phyloP scores from a whole-genome alignment of 2,113 vertebrate species.

The Rhipidura dahli region DNA sequence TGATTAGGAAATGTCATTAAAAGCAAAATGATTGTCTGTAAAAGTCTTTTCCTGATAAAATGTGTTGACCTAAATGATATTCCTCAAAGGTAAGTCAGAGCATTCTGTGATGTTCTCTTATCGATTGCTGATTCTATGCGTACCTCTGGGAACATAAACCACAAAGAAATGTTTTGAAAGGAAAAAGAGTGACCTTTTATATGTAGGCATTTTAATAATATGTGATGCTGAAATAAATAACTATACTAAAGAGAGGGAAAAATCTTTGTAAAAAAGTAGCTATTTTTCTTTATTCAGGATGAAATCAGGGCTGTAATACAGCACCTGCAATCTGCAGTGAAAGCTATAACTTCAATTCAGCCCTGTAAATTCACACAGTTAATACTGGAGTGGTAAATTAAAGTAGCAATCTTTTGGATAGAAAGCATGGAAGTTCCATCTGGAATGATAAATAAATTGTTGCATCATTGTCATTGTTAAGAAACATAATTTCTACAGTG shows the following conservation, averaged over 20 bases:
- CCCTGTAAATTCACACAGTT: not conserved
- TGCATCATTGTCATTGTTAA: not conserved
- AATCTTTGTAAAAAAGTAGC: constrained; percentile 17
- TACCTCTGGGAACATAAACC: constrained; percentile 68
- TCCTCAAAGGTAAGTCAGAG: constrained; percentile 69
- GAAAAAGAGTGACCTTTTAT: constrained; percentile 78
- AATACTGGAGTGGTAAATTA: not conserved
- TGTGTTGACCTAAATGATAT: constrained; percentile 64
- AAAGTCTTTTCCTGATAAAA: constrained; percentile 52
- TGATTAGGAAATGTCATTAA: constrained; percentile 67
- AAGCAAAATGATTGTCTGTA: constrained; percentile 60
- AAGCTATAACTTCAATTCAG: not conserved
- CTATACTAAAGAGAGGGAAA: not conserved
- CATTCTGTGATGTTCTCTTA: constrained; percentile 68
- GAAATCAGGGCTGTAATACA: constrained; percentile 7
- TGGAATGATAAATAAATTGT: not conserved
- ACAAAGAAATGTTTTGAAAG: constrained; percentile 76
- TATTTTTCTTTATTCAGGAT: constrained; percentile 38
- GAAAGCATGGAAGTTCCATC: not conserved
- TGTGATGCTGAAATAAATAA: constrained; percentile 71
- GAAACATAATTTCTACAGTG: not conserved
- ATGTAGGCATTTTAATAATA: constrained; percentile 71
- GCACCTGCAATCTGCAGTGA: not conserved
- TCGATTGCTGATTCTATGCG: constrained; percentile 74
- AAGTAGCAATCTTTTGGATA: not conserved